Evolutionary conservation across 2,888 invertebrate genomes (phyloP), one percentile per base, ranked within the genome.

Genomic region (Drosophila imparisetae): DNA sequence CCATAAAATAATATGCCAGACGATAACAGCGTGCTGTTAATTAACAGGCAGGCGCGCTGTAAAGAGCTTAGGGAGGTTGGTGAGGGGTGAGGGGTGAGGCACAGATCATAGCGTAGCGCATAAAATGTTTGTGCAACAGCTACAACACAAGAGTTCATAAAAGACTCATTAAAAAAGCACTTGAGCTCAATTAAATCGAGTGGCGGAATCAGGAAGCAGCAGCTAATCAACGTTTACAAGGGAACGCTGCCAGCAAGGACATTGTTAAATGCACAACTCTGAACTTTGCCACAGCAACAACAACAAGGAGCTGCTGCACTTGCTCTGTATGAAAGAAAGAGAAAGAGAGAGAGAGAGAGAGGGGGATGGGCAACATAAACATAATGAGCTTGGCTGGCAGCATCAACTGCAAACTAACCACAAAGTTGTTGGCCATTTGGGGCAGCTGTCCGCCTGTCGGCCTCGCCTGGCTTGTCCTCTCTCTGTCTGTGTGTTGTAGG

Each of bases 91-190:
- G 21, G 18, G 48, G 13, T 10, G 42, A 10, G 27, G 38, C 13
- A 6, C 18, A 54, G 21, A 27, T 1, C 42, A 21, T 13, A 34
- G 36, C 27, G 34, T 58, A 60, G 40, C n/a, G 21, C 50, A 81
- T 67, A 64, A 80, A 78, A 66, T 48, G 27, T 55, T 65, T 59
- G 69, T 75, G 67, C 66, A 68, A 42, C 42, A 65, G 55, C 68
- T 34, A 54, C 64, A 58, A 55, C 50, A 71, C 77, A 30, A 29
- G 81, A 86, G 72, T 81, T 83, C 86, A 85, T 85, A 85, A 85
- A 85, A 86, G 86, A 78, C 81, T 86, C 89, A 84, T 85, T 85
- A 89, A 86, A 89, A 84, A 84, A 86, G 80, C 87, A 86, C 87
- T 85, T 75, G 85, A 84, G 87, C 86, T 84, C 82, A 81, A 86